Base-by-base conservation (phyloP, 2,888 invertebrate genomes). In the Sericinus montela region DNA sequence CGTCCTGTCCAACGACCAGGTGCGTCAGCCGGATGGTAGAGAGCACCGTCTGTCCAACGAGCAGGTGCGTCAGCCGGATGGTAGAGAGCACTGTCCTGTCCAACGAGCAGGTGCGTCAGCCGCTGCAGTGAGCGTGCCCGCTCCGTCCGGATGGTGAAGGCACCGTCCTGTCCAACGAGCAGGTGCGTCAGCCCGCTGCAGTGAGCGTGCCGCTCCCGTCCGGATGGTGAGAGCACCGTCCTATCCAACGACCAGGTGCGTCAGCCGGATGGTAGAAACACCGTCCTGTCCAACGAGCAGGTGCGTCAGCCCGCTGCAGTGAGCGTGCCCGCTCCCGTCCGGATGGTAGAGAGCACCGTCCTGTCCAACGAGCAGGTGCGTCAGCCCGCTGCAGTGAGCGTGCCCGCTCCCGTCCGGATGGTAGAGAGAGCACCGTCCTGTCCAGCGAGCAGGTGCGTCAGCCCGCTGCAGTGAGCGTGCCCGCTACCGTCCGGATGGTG, bases 241-340 rank as follows among this genome's bases (percentile, higher is more conserved):
- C n/a, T n/a, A n/a, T n/a, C n/a, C n/a, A n/a, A n/a, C n/a, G n/a
- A n/a, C n/a, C n/a, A n/a, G n/a, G n/a, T 10, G 1, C 46, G 98
- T 98, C 1, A 94, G 97, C 55, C 98, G 98, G 98, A 82, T 98
- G 96, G 93, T 94, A 48, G 96, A 98, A 98, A 97, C 69, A 98
- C 98, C 36, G 93, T 98, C 61, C 91, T 92, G 44, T 90, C 92
- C 36, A 91, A 90, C 45, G 91, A 92, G 11, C 86, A 83, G 77
- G 86, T 84, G 25, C 11, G 28, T 0, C 28, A 0, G 28, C 6
- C 7, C 7, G 28, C 8, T 28, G 28, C 8, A 28, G 28, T 9
- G n/a, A n/a, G n/a, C n/a, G n/a, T n/a, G n/a, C n/a, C n/a, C n/a
- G n/a, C n/a, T n/a, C n/a, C n/a, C n/a, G n/a, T n/a, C n/a, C n/a